A percentile compares a stretch with the other conserved stretches of the same genome.
Conservation (phyloP, 2,797 vertebrate genomes). For the Helostoma temminkii region DNA sequence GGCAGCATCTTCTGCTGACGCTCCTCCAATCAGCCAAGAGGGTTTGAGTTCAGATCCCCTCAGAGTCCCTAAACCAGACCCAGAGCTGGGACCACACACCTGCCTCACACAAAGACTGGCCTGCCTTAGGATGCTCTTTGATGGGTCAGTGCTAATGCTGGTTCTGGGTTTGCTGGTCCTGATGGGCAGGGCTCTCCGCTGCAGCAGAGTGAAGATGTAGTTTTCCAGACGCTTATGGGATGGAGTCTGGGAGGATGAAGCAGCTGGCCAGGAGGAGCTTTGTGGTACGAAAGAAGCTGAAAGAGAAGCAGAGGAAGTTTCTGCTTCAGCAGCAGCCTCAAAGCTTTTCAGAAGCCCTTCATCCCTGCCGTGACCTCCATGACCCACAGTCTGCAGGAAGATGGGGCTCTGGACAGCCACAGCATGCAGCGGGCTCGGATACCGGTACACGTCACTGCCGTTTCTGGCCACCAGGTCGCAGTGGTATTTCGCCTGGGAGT, state of each 20-base stretch:
- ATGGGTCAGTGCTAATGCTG: slow-evolving; percentile 89
- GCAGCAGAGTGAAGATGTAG: slow-evolving; percentile 92
- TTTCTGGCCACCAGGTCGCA: slow-evolving; percentile 91
- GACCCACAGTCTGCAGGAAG: slow-evolving; percentile 85
- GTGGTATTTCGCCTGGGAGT: slow-evolving; percentile 88
- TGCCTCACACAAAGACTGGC: slow-evolving; percentile 87
- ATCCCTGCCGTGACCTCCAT: slow-evolving; percentile 71
- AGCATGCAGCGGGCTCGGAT: slow-evolving; percentile 92
- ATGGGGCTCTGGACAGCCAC: slow-evolving; percentile 91
- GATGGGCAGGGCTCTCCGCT: slow-evolving; percentile 88
- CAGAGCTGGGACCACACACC: not conserved
- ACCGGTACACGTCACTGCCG: slow-evolving; percentile 89
- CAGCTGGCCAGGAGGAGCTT: slow-evolving; percentile 72
- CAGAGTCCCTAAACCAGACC: slow-evolving; percentile 17
- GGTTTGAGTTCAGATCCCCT: slow-evolving; percentile 79
- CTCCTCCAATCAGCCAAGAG: slow-evolving; percentile 74
- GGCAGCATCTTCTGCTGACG: slow-evolving; percentile 53
- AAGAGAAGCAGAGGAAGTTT: slow-evolving; percentile 39
- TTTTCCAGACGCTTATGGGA: slow-evolving; percentile 88
- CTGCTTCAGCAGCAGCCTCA: slow-evolving; percentile 69
- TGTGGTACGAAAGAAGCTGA: slow-evolving; percentile 62
- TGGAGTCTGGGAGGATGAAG: slow-evolving; percentile 74
- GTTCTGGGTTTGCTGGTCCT: slow-evolving; percentile 93
- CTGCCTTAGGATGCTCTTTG: slow-evolving; percentile 90
- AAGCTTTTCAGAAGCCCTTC: slow-evolving; percentile 58